Evolutionary conservation across 2,113 vertebrate genomes (phyloP).

Genomic region (Hemibates koningsi): DNA sequence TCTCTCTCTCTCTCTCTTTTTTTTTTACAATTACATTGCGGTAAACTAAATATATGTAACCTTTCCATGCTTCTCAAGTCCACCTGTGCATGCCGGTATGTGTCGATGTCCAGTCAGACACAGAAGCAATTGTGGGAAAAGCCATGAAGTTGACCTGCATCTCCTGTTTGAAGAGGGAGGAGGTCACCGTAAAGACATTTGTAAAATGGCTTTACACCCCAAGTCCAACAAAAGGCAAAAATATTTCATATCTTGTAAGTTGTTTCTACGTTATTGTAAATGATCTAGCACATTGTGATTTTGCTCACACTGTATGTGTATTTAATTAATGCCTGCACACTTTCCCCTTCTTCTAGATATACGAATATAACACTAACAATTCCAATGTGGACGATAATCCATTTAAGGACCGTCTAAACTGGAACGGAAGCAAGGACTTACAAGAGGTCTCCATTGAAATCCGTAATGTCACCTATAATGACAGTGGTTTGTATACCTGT

Average conservation of each 20-base stretch:
- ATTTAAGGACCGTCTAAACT: conserved; percentile 79
- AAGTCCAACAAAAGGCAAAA: not conserved
- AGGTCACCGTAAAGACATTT: conserved; percentile 77
- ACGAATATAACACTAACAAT: conserved; percentile 34
- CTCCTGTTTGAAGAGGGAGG: conserved; percentile 91
- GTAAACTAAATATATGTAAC: not conserved
- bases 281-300: not conserved
- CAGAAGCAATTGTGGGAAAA: conserved; percentile 79
- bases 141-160: conserved; percentile 91
- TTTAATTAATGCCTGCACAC: not conserved
- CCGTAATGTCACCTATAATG: conserved; percentile 77
- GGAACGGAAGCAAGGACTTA: conserved; percentile 90
- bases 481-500: conserved; percentile 85
- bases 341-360: conserved; percentile 75
- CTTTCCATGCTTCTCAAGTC: conserved; percentile 61
- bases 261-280: not conserved
- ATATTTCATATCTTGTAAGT: conserved; percentile 69
- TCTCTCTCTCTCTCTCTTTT: not conserved
- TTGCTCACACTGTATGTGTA: not conserved
- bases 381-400: conserved; percentile 36
- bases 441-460: conserved; percentile 91
- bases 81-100: conserved; percentile 79
- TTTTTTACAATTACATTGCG: not conserved
- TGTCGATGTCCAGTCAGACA: conserved; percentile 86
- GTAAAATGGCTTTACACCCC: conserved; percentile 87